Evolutionary conservation across 2,888 invertebrate genomes (phyloP).

Genomic region (Aelia acuminata): DNA sequence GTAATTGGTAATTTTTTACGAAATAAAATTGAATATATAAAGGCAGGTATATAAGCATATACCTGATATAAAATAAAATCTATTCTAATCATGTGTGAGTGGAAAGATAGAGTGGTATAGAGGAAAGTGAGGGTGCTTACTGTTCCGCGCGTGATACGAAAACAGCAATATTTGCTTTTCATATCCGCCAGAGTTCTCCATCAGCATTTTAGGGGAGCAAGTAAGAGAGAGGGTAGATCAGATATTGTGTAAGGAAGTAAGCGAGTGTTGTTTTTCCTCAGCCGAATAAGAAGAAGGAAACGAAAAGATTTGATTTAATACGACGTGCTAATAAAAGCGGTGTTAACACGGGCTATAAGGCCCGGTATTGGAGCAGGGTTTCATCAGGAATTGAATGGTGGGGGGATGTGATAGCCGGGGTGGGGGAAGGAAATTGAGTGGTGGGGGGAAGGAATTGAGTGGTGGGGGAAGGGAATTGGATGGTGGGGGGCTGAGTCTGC

Average conservation of each 20-base stretch:
- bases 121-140: background rate
- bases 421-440: constrained; percentile 42
- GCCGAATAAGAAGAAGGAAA: constrained; percentile 46
- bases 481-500: constrained; percentile 59
- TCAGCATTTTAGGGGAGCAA: background rate
- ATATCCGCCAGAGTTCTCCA: background rate
- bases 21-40: no score
- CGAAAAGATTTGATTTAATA: constrained; percentile 59
- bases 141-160: background rate
- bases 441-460: constrained; percentile 39
- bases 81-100: background rate
- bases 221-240: background rate
- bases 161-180: constrained; percentile 6
- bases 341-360: constrained; percentile 64
- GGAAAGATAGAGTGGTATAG: background rate
- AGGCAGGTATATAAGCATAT: no score
- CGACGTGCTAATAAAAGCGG: constrained; percentile 63
- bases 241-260: no score
- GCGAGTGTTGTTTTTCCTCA: constrained; percentile 15
- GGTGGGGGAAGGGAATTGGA: no score
- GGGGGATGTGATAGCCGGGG: constrained; percentile 31
- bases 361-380: constrained; percentile 31
- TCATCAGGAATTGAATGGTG: constrained; percentile 57
- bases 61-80: background rate
- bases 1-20: no score